phyloP scores from a whole-genome alignment of 1,140 invertebrate species.

The Octopus sinensis region DNA sequence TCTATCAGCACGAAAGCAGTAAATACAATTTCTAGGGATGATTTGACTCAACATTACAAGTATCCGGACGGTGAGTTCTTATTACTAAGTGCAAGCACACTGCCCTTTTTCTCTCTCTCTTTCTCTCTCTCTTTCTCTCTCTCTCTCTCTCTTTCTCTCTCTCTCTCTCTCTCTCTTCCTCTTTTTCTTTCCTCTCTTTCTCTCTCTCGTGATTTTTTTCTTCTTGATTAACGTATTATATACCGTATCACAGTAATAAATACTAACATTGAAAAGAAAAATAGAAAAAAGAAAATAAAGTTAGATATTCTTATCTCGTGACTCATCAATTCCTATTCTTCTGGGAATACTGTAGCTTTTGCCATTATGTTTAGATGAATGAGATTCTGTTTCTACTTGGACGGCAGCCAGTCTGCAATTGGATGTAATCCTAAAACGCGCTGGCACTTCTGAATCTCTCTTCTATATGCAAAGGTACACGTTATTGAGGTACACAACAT shows the following conservation, averaged over 20 bases:
- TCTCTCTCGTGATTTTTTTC: neutral
- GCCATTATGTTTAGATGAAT: too few relatives aligned
- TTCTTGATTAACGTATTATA: neutral
- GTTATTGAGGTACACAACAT: too few relatives aligned
- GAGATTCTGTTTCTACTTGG: too few relatives aligned
- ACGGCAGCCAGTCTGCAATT: too few relatives aligned
- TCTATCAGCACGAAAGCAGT: conserved; percentile 49
- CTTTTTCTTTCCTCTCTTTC: neutral
- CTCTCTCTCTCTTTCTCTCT: neutral
- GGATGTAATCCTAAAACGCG: too few relatives aligned
- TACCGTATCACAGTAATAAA: neutral
- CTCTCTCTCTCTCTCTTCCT: neutral
- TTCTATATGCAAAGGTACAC: too few relatives aligned
- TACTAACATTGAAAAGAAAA: too few relatives aligned
- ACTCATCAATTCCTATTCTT: too few relatives aligned
- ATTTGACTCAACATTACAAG: conserved; percentile 46
- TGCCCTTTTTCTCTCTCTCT: neutral
- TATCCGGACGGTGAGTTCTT: conserved; percentile 37
- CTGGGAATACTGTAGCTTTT: too few relatives aligned
- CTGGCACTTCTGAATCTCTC: too few relatives aligned
- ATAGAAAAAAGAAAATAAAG: too few relatives aligned
- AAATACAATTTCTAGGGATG: conserved; percentile 44
- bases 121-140: neutral
- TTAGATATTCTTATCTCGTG: too few relatives aligned
- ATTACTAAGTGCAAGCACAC: neutral